A percentile compares a stretch with the other conserved stretches of the same genome.
Conservation (phyloP, 1,140 invertebrate genomes). For the Aphis gossypii region DNA sequence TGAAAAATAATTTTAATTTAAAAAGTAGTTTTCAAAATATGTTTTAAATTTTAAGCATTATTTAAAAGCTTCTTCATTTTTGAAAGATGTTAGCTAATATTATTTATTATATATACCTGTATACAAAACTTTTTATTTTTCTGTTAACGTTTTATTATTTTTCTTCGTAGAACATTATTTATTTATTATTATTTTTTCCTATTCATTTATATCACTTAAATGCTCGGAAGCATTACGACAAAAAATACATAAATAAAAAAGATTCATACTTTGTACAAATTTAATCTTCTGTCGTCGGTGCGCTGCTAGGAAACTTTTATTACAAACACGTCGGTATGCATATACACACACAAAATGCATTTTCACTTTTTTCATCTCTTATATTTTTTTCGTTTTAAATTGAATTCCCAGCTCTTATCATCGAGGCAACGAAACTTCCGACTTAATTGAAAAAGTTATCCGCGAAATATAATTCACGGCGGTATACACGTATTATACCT, state of each 20-base stretch:
- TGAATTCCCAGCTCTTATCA: constrained; percentile 26
- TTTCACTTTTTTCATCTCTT: constrained; percentile 6
- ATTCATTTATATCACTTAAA: not conserved
- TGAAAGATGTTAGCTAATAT: not conserved
- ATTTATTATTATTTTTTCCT: not conserved
- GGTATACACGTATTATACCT: not conserved
- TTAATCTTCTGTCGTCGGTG: constrained; percentile 18
- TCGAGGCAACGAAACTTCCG: constrained; percentile 27
- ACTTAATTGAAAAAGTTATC: constrained; percentile 51
- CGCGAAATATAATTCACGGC: constrained; percentile 24
- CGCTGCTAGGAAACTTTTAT: constrained; percentile 36
- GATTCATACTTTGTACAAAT: constrained; percentile 22
- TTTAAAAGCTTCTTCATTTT: not conserved
- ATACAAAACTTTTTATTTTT: not conserved
- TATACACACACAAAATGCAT: not conserved
- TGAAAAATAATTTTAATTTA: constrained; percentile 40
- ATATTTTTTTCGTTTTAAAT: constrained; percentile 34
- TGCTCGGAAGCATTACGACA: not conserved
- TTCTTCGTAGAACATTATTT: constrained; percentile 18
- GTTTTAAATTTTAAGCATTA: not conserved
- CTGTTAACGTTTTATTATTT: constrained; percentile 19
- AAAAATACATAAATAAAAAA: not conserved
- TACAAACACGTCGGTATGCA: not conserved
- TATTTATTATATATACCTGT: not conserved
- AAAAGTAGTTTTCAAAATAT: constrained; percentile 16